A percentile compares a stretch with the other conserved stretches of the same genome.
Evolutionary conservation across 2,797 vertebrate genomes (phyloP).

Genomic region (Urosaurus nigricauda): DNA sequence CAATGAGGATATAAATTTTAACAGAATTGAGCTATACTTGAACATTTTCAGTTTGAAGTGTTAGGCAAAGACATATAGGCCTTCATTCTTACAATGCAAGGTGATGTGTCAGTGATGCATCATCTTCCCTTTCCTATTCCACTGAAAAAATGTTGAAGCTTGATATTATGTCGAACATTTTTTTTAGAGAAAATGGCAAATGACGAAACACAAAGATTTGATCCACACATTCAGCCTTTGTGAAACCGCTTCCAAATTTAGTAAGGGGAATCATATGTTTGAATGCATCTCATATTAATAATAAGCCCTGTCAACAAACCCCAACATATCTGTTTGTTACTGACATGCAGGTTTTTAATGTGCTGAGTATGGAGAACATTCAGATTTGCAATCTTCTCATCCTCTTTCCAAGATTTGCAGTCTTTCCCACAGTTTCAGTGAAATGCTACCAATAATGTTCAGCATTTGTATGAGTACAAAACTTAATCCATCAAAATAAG

Average conservation of each 20-base stretch:
- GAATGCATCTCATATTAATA: not conserved
- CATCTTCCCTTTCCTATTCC: constrained; percentile 18
- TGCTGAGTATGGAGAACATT: not conserved
- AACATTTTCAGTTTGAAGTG: constrained; percentile 29
- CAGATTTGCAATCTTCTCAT: not conserved
- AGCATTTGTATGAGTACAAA: not conserved
- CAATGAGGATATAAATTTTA: constrained; percentile 40
- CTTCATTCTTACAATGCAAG: constrained; percentile 20
- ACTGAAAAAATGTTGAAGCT: constrained; percentile 4
- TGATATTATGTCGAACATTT: not conserved
- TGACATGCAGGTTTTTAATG: not conserved
- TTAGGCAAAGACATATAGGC: constrained; percentile 25
- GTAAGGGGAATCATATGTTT: not conserved
- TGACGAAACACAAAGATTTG: not conserved
- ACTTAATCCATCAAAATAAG: not conserved
- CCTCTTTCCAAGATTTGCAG: not conserved
- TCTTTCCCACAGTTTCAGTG: not conserved
- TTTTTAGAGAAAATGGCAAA: not conserved
- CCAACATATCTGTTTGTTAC: not conserved
- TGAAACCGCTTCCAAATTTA: not conserved
- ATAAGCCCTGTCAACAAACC: not conserved
- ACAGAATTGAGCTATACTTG: constrained; percentile 31
- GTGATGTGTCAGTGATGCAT: constrained; percentile 29
- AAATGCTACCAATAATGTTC: not conserved
- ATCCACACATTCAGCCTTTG: not conserved